phyloP scores from a whole-genome alignment of 2,797 vertebrate genomes.

The Clamator glandarius region DNA sequence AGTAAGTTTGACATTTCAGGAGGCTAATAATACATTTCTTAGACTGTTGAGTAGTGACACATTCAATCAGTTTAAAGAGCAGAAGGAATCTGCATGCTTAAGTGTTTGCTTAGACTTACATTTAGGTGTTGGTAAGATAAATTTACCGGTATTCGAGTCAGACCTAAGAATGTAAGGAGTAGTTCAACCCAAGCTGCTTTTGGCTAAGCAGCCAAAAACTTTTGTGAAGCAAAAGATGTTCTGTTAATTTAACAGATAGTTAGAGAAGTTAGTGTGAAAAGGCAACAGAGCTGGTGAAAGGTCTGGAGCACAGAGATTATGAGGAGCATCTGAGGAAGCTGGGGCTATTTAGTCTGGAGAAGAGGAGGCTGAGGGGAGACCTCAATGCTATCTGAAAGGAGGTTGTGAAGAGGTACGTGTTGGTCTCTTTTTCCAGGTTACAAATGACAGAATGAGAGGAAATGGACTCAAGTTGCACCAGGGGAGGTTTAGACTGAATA shows the following conservation, averaged over 20 bases:
- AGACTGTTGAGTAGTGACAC: constrained; percentile 9
- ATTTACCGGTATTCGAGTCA: background rate
- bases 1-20: constrained; percentile 32
- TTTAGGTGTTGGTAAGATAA: background rate
- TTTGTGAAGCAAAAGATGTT: background rate
- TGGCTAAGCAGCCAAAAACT: background rate
- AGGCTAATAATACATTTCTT: constrained; percentile 35
- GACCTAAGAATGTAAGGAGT: background rate
- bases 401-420: too few species aligned
- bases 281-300: too few species aligned
- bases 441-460: too few species aligned
- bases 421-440: too few species aligned
- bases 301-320: too few species aligned
- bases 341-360: too few species aligned
- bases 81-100: background rate
- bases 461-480: too few species aligned
- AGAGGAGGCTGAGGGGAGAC: too few species aligned
- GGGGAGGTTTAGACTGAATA: too few species aligned
- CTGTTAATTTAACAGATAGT: background rate
- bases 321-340: too few species aligned
- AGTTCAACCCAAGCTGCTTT: background rate
- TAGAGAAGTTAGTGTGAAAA: background rate
- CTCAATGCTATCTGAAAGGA: too few species aligned
- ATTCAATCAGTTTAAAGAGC: background rate
- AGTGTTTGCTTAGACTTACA: background rate